phyloP scores from a whole-genome alignment of 2,113 vertebrate genomes.

The Eclectus roratus region DNA sequence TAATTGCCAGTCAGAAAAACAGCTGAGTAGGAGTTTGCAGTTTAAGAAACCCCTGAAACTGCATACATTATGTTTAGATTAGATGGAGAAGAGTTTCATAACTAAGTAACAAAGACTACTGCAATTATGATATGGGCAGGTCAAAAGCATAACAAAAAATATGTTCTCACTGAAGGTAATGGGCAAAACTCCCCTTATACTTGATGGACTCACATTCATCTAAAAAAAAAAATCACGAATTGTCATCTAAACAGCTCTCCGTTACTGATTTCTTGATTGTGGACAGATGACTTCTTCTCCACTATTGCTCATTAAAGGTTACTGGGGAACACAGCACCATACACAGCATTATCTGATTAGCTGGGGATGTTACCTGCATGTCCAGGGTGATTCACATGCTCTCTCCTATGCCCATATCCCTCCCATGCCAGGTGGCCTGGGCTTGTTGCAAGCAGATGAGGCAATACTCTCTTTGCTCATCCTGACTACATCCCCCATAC shows the following conservation, averaged over 20 bases:
- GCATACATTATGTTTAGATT: constrained; percentile 61
- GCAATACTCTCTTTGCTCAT: neutral
- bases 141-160: neutral
- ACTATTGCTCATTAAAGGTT: neutral
- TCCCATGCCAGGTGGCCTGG: constrained; percentile 8
- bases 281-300: neutral
- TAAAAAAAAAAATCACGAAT: neutral
- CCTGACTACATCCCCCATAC: constrained; percentile 1
- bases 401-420: neutral
- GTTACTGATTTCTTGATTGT: neutral
- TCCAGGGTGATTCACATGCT: constrained; percentile 19
- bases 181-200: neutral
- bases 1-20: constrained; percentile 54
- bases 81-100: constrained; percentile 52
- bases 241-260: neutral
- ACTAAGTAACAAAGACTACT: constrained; percentile 28
- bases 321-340: neutral
- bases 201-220: neutral
- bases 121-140: constrained; percentile 30
- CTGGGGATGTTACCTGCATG: neutral
- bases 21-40: constrained; percentile 54
- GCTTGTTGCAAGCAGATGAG: neutral
- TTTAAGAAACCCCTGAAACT: constrained; percentile 64
- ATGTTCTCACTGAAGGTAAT: neutral
- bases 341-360: neutral